Base-by-base conservation (phyloP, 2,797 vertebrate species). In the Eospalax fontanierii region DNA sequence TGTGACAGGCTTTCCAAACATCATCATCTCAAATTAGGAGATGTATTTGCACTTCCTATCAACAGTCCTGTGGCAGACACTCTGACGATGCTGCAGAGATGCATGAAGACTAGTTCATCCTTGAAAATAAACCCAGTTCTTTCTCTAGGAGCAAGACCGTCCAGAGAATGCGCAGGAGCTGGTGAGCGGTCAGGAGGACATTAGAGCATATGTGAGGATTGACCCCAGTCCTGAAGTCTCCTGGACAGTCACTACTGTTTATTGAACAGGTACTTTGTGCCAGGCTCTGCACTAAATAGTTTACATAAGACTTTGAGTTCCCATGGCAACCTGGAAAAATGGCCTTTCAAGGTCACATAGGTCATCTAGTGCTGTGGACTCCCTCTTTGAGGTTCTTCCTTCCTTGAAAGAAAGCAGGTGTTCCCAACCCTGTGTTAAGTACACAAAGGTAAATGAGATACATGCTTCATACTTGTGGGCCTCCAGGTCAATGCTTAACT, bases 1-100 rank as follows among this genome's bases (percentile, higher is more conserved):
- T 92, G 93, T 96, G 95, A 93, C 91, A 97, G 96, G 93, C 96
- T 94, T 95, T 92, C 89, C 93, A 97, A 97, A 95, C 79, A 90
- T 79, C 97, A 97, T 94, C 96, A 76, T 96, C 84, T 96, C 78
- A 90, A 97, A 95, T 97, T 97, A 97, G 93, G 93, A 97, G 96
- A 93, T 59, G 91, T 75, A 85, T 97, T 97, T 97, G 91, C 97
- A 96, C 97, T 93, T 98, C 97, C 96, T 89, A 97, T 96, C 96
- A 95, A 93, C 94, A 98, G 92, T 82, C 96, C 93, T 78, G 65
- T 86, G 95, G 93, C 92, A 97, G 96, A 97, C 96, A 94, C 22
- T 66, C 65, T 93, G 92, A 94, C 21, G 40, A 74, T 11, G 35
- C 87, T 96, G 96, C 82, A 82, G 76, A 94, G 87, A 92, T 24